Conservation (phyloP, 2,888 invertebrate species). For the Ommatoiulus sabulosus region DNA sequence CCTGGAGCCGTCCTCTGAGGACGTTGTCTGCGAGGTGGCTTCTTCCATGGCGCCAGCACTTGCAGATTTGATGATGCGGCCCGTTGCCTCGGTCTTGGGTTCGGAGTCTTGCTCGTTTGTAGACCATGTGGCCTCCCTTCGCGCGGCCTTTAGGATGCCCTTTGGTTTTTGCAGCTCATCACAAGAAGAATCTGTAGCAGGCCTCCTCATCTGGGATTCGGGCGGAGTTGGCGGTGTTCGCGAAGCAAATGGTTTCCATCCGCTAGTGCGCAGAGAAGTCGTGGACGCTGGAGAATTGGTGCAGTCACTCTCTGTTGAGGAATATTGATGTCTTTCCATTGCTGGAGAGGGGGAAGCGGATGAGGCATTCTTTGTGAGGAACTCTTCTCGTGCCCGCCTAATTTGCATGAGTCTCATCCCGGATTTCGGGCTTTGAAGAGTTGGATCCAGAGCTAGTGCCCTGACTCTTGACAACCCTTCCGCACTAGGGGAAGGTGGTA, state of each 20-base stretch:
- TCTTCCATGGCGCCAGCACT: conserved; percentile 56
- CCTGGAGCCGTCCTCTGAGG: conserved; percentile 37
- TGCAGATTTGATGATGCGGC: conserved; percentile 55
- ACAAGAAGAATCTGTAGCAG: background rate
- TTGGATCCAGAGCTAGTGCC: background rate
- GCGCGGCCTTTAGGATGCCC: conserved; percentile 54
- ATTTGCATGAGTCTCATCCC: conserved; percentile 39
- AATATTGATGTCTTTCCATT: background rate
- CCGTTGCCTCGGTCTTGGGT: background rate
- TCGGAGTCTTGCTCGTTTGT: background rate
- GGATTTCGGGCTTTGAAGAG: conserved; percentile 51
- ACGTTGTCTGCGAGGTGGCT: background rate
- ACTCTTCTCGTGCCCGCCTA: conserved; percentile 51
- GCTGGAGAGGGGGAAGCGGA: conserved; percentile 28
- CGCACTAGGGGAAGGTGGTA: background rate
- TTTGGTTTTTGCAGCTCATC: conserved; percentile 49
- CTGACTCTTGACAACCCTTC: background rate
- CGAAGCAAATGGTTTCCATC: background rate
- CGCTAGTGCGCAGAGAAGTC: background rate
- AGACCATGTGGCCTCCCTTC: background rate
- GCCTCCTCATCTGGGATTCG: background rate
- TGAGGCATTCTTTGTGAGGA: conserved; percentile 49
- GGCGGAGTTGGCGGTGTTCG: background rate
- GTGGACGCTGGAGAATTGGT: background rate
- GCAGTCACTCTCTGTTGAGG: background rate